Evolutionary conservation across 2,888 invertebrate genomes (phyloP), one percentile per base, ranked within the genome.

Genomic region (Cordilura impudica): DNA sequence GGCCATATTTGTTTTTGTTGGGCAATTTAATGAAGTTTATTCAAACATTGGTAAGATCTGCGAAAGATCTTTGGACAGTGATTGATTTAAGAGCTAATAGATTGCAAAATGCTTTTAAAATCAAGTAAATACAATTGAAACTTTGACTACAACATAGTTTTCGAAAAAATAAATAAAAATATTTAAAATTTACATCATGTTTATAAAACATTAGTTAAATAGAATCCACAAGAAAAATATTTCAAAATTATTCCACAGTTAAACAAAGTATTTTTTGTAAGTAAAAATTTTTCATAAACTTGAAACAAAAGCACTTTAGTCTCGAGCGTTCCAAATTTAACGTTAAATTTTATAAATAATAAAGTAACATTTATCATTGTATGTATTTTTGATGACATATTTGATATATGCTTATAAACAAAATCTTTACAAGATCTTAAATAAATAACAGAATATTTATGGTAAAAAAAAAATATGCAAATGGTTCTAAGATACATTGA

Each of bases 401-500:
- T 39, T 39, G n/a, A 2, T 39, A 14, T 12, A 10, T 31, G 12
- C n/a, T 4, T n/a, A 4, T 39, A n/a, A 4, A n/a, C 2, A 39
- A 39, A 39, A 39, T 39, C 35, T n/a, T 39, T 39, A n/a, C 3
- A 39, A 39, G 1, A 39, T 39, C n/a, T 39, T 12, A 39, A 39
- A 39, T n/a, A n/a, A 39, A 39, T n/a, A 39, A 39, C 12, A n/a
- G 12, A 10, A 35, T 35, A 39, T 39, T 2, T 60, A 60, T 8
- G n/a, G 21, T 43, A 60, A 21, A 43, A n/a, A 23, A 19, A 31
- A 74, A 43, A 47, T 49, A 69, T 49, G n/a, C n/a, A 16, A 69
- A 63, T 43, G 23, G 23, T 54, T 35, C 23, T 26, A 31, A 4
- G 49, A 51, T 56, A 14, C 45, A 45, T 53, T 26, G 8, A 26